Evolutionary conservation across 2,113 vertebrate species (phyloP), one percentile per base, ranked within the genome.

Genomic region (Salvator merianae): DNA sequence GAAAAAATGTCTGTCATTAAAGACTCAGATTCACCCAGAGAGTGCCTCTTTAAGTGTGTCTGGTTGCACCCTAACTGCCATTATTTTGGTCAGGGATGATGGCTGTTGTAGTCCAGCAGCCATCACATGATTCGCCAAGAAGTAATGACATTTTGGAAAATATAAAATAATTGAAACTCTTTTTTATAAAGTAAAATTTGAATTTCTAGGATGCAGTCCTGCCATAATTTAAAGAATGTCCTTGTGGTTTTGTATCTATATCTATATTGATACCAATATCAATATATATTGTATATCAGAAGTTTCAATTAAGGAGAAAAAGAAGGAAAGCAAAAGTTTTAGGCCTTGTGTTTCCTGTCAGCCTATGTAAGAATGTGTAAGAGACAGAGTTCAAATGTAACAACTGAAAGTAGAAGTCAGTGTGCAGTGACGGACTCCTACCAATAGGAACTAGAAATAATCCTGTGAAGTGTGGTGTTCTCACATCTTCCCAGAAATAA

Each of bases 401-500:
- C 3, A 75, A n/a, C 68, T 84, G 30, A 82, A 40, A 16, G 63
- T 16, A 59, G 1, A 79, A 85, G 68, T 91, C 79, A 59, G 79
- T 88, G 77, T 6, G 68, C 40, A 34, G 79, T 1, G 0, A 32
- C 79, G 40, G 18, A 43, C 84, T 88, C 16, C 20, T 73, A 63
- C 68, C 38, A 34, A 10, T 13, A 78, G 72, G 81, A 20, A 65
- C 8, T 32, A 65, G 26, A 90, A 84, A 53, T 12, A 53, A 8
- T 71, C 10, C 22, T 83, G 5, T 16, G 34, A 73, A 62, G 10
- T 86, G 76, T 50, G 50, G 38, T n/a, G 82, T 85, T 87, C 80
- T n/a, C 14, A 38, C 5, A 16, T 12, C 78, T 50, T 86, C 82
- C 55, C 36, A 71, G 68, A 55, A 75, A 76, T 86, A 86, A 88